Evolutionary conservation across 2,113 vertebrate genomes (phyloP), one percentile per base, ranked within the genome.

Genomic region (Menidia beryllina): DNA sequence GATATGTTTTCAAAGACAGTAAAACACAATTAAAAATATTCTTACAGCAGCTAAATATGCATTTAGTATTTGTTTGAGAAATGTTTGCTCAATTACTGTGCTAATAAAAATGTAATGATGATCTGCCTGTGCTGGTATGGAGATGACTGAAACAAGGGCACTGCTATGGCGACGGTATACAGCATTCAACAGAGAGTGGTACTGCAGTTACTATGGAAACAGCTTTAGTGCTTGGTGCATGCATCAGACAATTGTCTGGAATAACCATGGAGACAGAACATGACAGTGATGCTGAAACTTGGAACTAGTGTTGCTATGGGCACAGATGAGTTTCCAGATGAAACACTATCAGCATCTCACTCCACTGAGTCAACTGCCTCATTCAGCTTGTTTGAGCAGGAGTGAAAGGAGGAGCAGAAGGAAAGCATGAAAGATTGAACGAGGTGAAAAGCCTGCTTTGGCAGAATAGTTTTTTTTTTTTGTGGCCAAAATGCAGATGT

Each of bases 141-240:
- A 24, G 47, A 58, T 61, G 20, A 26, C 5, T 48, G 17, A 72
- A 56, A 69, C 58, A 61, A 62, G 41, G 48, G 8, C 4, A 83
- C 81, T 68, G 15, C 73, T 25, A 75, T 67, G 59, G 75, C 51
- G 64, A 85, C 74, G 68, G 43, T 43, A 30, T 21, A 73, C 53
- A 47, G 47, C 53, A 30, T 21, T 71, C 53, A 47, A 41, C 53
- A 49, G 45, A n/a, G 52, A 50, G 38, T 62, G 53, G 67, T 50
- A 26, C 73, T 61, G 74, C 55, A 1, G 87, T 83, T 76, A 67
- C 82, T 54, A 81, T 82, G 73, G 83, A 66, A 75, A 88, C 76
- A 8, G 24, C 56, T 64, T 72, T 24, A 61, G 7, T 49, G 45
- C 39, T 39, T 30, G 62, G n/a, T 38, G 53, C 61, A 72, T 82